phyloP scores from a whole-genome alignment of 2,797 vertebrate species.

The Micropoecilia bifurca region DNA sequence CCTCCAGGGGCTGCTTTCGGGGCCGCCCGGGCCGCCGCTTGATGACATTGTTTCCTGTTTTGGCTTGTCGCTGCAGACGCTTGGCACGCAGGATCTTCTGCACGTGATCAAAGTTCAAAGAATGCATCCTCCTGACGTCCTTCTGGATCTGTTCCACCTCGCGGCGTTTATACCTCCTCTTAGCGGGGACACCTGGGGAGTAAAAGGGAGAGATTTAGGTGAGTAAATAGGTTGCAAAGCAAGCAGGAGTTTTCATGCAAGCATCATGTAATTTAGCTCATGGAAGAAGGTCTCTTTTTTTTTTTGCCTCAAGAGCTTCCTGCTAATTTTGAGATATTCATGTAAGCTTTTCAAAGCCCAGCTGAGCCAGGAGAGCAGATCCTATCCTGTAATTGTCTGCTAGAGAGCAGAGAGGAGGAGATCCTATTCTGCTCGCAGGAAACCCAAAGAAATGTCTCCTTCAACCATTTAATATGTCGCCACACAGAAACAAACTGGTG shows the following conservation, averaged over 20 bases:
- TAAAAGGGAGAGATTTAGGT: slow-evolving; percentile 42
- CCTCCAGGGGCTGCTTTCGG: slow-evolving; percentile 87
- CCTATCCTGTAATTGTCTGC: slow-evolving; percentile 80
- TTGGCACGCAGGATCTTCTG: slow-evolving; percentile 99
- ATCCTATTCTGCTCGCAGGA: slow-evolving; percentile 86
- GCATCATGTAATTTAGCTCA: slow-evolving; percentile 61
- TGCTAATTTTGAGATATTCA: slow-evolving; percentile 81
- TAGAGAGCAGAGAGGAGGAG: slow-evolving; percentile 71
- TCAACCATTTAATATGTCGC: slow-evolving; percentile 86
- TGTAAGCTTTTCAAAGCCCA: slow-evolving; percentile 80
- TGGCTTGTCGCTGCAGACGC: slow-evolving; percentile 98
- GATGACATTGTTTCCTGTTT: slow-evolving; percentile 98
- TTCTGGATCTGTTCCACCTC: slow-evolving; percentile 97
- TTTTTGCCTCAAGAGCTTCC: slow-evolving; percentile 75
- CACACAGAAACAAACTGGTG: slow-evolving; percentile 84
- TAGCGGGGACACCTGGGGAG: slow-evolving; percentile 83
- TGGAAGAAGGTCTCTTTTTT: slow-evolving; percentile 51
- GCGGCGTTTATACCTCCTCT: slow-evolving; percentile 90
- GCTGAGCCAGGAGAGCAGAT: slow-evolving; percentile 83
- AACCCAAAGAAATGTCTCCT: slow-evolving; percentile 83
- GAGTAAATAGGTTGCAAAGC: slow-evolving; percentile 46
- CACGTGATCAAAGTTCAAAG: slow-evolving; percentile 97
- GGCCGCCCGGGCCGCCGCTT: slow-evolving; percentile 94
- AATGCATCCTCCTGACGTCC: slow-evolving; percentile 93
- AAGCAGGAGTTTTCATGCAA: slow-evolving; percentile 33